Evolutionary conservation across 2,888 invertebrate species (phyloP).

Genomic region (Cybosia mesomella): DNA sequence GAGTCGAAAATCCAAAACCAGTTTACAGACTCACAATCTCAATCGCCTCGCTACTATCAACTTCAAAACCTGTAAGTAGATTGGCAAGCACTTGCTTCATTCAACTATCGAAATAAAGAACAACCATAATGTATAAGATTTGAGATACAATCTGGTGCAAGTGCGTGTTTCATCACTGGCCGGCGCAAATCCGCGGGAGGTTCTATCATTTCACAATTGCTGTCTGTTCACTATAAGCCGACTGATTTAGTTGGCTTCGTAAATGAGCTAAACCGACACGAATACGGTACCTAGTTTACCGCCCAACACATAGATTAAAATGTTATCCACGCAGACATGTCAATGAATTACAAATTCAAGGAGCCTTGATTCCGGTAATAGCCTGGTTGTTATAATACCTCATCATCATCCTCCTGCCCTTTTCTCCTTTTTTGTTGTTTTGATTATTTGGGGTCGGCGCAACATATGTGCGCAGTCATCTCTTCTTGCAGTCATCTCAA

Average conservation of each 20-base stretch:
- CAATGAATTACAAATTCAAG: neutral
- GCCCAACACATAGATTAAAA: constrained; percentile 66
- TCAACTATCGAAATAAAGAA: constrained; percentile 62
- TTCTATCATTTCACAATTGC: constrained; percentile 70
- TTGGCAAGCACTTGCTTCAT: constrained; percentile 54
- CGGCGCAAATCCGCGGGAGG: constrained; percentile 70
- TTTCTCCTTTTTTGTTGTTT: too few relatives aligned
- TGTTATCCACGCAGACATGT: constrained; percentile 32
- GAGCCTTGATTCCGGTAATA: neutral
- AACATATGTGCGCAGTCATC: too few relatives aligned
- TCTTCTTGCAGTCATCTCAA: too few relatives aligned
- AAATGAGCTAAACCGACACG: constrained; percentile 73
- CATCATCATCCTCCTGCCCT: too few relatives aligned
- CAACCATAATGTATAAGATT: constrained; percentile 67
- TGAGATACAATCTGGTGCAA: constrained; percentile 69
- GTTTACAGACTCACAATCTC: neutral
- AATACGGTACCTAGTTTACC: constrained; percentile 66
- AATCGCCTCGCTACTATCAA: constrained; percentile 26
- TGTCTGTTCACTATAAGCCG: constrained; percentile 62
- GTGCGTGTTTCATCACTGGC: constrained; percentile 69
- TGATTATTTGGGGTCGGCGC: too few relatives aligned
- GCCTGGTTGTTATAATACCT: neutral
- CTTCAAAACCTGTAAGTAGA: constrained; percentile 39
- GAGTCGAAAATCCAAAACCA: neutral
- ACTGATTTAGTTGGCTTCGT: constrained; percentile 71